Conservation (phyloP, 2,113 vertebrate species). For the Pelusios castaneus region DNA sequence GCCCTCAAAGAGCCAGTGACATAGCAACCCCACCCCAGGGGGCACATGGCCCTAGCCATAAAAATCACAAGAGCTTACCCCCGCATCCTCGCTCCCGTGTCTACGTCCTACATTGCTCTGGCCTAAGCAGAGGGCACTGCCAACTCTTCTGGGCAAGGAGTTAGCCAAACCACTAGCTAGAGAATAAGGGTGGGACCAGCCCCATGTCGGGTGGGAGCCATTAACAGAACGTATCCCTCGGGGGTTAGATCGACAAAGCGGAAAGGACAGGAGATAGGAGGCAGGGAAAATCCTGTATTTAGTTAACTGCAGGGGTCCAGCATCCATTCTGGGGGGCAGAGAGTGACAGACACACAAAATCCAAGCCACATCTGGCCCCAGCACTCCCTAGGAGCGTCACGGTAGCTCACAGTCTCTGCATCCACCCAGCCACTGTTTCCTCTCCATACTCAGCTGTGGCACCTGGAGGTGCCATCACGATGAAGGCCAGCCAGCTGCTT, state of each 20-base stretch:
- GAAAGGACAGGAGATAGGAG: too few species aligned
- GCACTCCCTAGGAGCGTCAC: fast-evolving
- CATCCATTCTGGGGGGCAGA: neutral
- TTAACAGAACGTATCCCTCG: too few species aligned
- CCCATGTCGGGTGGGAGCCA: too few species aligned
- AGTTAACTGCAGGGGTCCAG: too few species aligned
- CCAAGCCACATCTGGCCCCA: too few species aligned
- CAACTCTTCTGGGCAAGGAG: too few species aligned
- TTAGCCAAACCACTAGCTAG: too few species aligned
- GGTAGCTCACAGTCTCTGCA: neutral
- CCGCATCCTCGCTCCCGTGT: too few species aligned
- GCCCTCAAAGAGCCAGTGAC: neutral
- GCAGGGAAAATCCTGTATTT: neutral
- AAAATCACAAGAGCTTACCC: neutral
- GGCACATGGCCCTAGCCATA: neutral
- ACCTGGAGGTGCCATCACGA: fast-evolving
- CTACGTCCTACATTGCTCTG: too few species aligned
- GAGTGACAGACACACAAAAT: neutral
- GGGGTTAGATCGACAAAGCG: too few species aligned
- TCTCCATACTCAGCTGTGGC: fast-evolving
- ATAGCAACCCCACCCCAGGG: neutral
- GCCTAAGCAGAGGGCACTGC: too few species aligned
- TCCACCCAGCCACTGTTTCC: neutral
- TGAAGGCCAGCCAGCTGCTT: neutral
- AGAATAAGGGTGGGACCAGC: too few species aligned